Conservation (phyloP, 2,888 invertebrate species). For the Rugalucina vietnamica region DNA sequence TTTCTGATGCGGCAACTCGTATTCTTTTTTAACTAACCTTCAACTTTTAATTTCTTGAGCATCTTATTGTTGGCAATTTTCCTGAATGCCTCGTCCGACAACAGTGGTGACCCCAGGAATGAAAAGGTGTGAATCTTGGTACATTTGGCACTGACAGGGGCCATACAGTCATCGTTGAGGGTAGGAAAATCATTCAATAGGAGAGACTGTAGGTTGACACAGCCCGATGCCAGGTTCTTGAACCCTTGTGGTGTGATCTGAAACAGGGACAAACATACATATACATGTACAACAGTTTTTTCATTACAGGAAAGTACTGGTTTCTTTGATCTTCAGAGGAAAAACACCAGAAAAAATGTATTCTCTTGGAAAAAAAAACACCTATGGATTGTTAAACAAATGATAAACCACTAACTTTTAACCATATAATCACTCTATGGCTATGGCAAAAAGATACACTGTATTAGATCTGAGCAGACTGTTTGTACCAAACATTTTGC, state of each 20-base stretch:
- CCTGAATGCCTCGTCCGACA: conserved; percentile 81
- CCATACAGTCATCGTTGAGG: conserved; percentile 78
- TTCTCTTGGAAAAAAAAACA: too few species aligned
- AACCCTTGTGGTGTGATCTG: conserved; percentile 82
- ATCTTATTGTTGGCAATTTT: conserved; percentile 76
- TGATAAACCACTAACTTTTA: too few species aligned
- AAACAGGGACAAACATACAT: conserved; percentile 12
- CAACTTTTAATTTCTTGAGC: conserved; percentile 79
- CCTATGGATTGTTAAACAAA: too few species aligned
- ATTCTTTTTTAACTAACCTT: conserved; percentile 80
- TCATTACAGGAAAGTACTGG: neutral
- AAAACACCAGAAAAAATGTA: neutral
- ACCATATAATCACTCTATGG: too few species aligned
- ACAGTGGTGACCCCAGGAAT: conserved; percentile 80
- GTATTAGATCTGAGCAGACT: too few species aligned
- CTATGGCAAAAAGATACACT: too few species aligned
- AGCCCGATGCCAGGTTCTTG: conserved; percentile 77
- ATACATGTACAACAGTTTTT: neutral
- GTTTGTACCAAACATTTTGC: too few species aligned
- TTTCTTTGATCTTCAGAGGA: neutral
- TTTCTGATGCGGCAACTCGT: too few species aligned
- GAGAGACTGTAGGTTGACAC: conserved; percentile 77
- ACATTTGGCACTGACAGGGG: conserved; percentile 78
- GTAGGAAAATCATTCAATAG: conserved; percentile 81
- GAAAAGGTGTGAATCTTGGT: conserved; percentile 77